These are phyloP conservation scores for Branchinecta lynchi DNA, from an alignment of 1,140 invertebrate genomes.

Conservation along the genomic window DNA sequence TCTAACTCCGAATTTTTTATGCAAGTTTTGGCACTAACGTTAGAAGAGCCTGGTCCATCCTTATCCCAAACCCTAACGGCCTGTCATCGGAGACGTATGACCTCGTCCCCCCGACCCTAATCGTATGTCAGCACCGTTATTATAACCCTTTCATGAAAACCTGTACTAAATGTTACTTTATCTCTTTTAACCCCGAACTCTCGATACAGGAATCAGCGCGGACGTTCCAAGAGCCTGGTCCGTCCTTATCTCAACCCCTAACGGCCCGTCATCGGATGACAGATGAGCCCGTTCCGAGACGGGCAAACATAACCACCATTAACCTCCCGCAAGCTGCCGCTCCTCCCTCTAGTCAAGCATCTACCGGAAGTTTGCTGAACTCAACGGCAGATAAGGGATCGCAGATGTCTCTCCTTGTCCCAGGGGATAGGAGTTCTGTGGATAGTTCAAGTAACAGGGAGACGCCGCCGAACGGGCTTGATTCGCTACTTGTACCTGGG, in stretches of 20 bases:
- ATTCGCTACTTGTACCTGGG: constrained; percentile 19
- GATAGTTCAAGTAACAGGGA: neutral
- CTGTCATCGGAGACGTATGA: too few relatives aligned
- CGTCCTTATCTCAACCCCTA: neutral
- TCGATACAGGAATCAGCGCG: neutral
- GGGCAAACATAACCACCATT: constrained; percentile 34
- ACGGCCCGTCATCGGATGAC: constrained; percentile 1
- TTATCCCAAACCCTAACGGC: too few relatives aligned
- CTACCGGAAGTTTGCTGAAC: constrained; percentile 23
- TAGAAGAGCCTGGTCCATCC: too few relatives aligned
- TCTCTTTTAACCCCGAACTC: too few relatives aligned
- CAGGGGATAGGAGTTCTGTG: constrained; percentile 8
- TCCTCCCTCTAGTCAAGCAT: constrained; percentile 31
- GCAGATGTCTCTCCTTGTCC: neutral
- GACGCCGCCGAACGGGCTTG: constrained; percentile 13
- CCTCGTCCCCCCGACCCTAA: too few relatives aligned
- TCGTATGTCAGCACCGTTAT: too few relatives aligned
- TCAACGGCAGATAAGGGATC: neutral
- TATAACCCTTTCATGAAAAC: too few relatives aligned
- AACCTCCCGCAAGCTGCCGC: constrained; percentile 31
- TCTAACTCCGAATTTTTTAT: too few relatives aligned
- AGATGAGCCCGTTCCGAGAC: neutral
- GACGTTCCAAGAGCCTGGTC: neutral
- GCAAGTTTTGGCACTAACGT: too few relatives aligned
- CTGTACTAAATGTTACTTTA: too few relatives aligned